phyloP scores from a whole-genome alignment of 2,797 vertebrate species.

The Silurus aristotelis region DNA sequence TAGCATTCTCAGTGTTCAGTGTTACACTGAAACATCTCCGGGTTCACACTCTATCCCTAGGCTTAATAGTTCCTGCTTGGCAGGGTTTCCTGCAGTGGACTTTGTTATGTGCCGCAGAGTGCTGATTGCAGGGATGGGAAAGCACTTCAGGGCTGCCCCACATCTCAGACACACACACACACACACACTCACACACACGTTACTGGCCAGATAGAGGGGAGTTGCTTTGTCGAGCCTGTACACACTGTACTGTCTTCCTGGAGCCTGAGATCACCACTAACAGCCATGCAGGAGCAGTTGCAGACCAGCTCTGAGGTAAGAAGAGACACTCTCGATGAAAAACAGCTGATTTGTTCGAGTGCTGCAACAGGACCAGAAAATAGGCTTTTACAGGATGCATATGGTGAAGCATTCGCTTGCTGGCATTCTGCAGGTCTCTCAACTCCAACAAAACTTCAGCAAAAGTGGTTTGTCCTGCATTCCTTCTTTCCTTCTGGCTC shows the following conservation, averaged over 20 bases:
- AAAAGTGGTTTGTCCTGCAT: constrained; percentile 46
- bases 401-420: constrained; percentile 7
- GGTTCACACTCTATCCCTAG: constrained; percentile 43
- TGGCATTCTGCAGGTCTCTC: background rate
- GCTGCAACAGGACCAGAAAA: background rate
- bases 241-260: constrained; percentile 50
- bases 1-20: constrained; percentile 19
- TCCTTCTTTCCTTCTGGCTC: constrained; percentile 48
- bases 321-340: constrained; percentile 47
- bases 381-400: background rate
- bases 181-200: constrained; percentile 47
- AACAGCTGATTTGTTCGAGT: constrained; percentile 18
- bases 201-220: constrained; percentile 61
- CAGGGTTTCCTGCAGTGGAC: constrained; percentile 59
- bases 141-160: constrained; percentile 75
- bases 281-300: constrained; percentile 70
- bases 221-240: constrained; percentile 62
- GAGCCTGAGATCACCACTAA: constrained; percentile 31
- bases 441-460: constrained; percentile 39
- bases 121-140: constrained; percentile 74
- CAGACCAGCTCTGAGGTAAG: constrained; percentile 71
- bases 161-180: constrained; percentile 54
- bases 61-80: constrained; percentile 66
- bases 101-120: constrained; percentile 69
- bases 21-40: constrained; percentile 57